Conservation (phyloP, 2,888 invertebrate species). For the Trachelus iudaicus region DNA sequence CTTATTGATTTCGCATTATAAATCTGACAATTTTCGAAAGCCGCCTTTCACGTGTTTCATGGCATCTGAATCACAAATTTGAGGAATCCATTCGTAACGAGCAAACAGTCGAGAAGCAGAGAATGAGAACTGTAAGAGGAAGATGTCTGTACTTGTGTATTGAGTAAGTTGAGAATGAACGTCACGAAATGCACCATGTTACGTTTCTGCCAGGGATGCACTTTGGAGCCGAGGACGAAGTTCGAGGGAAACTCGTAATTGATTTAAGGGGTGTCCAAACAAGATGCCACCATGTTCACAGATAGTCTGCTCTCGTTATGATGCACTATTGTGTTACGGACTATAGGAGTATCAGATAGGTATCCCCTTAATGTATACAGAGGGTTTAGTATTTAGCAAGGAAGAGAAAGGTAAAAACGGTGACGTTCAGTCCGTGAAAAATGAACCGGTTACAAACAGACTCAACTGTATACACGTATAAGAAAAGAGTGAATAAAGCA, state of each 20-base stretch:
- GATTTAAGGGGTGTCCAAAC: slow-evolving; percentile 45
- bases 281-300: slow-evolving; percentile 27
- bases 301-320: neutral
- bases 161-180: neutral
- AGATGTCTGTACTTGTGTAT: neutral
- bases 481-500: no score
- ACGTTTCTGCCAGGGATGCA: neutral
- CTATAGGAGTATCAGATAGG: neutral
- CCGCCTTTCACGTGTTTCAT: neutral
- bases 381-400: no score
- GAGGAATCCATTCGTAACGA: slow-evolving; percentile 32
- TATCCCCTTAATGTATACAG: neutral
- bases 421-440: no score
- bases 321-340: neutral
- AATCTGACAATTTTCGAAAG: neutral
- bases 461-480: no score
- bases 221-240: neutral
- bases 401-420: no score
- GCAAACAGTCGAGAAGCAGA: slow-evolving; percentile 38
- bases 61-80: slow-evolving; percentile 41
- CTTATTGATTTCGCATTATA: neutral
- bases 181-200: neutral
- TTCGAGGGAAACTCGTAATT: slow-evolving; percentile 24
- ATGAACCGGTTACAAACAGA: no score
- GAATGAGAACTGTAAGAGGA: slow-evolving; percentile 8